A percentile compares a stretch with the other conserved stretches of the same genome.
phyloP scores from a whole-genome alignment of 2,888 invertebrate species.

The Drosophila quasianomalipes region DNA sequence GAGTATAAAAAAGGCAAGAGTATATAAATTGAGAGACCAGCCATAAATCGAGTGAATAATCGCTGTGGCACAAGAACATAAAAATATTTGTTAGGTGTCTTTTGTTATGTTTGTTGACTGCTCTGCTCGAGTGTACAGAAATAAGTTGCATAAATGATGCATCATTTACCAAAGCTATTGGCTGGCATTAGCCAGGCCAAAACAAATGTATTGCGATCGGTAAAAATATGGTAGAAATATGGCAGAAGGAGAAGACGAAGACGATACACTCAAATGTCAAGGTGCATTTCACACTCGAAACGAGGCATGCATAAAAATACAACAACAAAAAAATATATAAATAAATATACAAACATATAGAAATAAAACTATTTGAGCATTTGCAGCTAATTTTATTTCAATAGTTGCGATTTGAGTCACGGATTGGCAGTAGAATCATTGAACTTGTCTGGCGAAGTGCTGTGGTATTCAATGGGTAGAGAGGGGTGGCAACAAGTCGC shows the following conservation, averaged over 20 bases:
- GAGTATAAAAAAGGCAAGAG: not conserved
- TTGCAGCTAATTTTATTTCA: constrained; percentile 69
- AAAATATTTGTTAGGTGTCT: constrained; percentile 25
- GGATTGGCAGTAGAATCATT: constrained; percentile 67
- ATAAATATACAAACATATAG: constrained; percentile 3
- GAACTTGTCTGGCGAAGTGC: constrained; percentile 64
- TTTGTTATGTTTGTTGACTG: not conserved
- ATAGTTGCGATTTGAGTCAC: constrained; percentile 51
- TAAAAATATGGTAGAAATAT: constrained; percentile 39
- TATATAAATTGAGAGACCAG: not conserved
- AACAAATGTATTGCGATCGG: constrained; percentile 64
- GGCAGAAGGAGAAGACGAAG: constrained; percentile 1
- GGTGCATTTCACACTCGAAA: constrained; percentile 74
- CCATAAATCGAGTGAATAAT: constrained; percentile 27
- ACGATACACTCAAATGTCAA: constrained; percentile 67
- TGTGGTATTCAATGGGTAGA: not conserved
- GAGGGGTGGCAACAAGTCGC: constrained; percentile 19
- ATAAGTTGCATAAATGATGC: constrained; percentile 51
- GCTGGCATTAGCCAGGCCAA: constrained; percentile 38
- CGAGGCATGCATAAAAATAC: constrained; percentile 17
- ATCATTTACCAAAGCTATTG: constrained; percentile 55
- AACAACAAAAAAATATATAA: not conserved
- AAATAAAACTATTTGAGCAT: constrained; percentile 53
- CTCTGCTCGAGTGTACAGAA: constrained; percentile 15
- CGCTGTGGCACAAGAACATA: constrained; percentile 25